Evolutionary conservation across 2,888 invertebrate species (phyloP), one percentile per base, ranked within the genome.

Genomic region (Scaptomyza cyrtandrae): DNA sequence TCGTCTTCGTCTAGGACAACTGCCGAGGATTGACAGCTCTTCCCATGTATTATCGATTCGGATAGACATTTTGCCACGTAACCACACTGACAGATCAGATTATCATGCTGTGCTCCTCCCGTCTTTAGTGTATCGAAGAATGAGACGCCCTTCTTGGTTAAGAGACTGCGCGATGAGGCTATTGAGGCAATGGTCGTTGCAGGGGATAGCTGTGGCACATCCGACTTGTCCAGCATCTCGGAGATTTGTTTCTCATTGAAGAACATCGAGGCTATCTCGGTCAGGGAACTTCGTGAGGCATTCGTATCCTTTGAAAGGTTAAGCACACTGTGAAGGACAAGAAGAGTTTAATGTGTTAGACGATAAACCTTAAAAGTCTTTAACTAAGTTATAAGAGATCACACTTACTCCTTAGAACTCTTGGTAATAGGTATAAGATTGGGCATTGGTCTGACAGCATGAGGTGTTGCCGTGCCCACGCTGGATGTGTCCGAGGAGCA

Each of bases 101-200:
- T 95, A 57, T 94, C 94, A 85, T 94, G 94, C 85, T 95, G 94
- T 0, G 94, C 94, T 1, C 95, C 94, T 0, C 94, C 94, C 89
- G 95, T 95, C 92, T 96, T 96, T 35, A 97, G 92, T 90, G 95
- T 95, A 88, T 97, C 97, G 88, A 97, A 97, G 90, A 97, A 97
- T 45, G 96, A 96, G 45, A 95, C 94, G 83, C 95, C 61, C 71
- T 90, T 91, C 53, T 89, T 88, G 70, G 72, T 80, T 63, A 88
- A 46, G 29, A 84, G 64, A 37, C 84, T 90, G 67, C 87, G 89
- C 6, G 88, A 75, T 2, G 91, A 91, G 27, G 81, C 72, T 10
- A 77, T 71, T 16, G 86, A 85, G 39, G 82, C 64, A 69, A 90
- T 68, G 61, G 91, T 77, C 63, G 91, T 77, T 41, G 85, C 84